A percentile compares a stretch with the other conserved stretches of the same genome.
phyloP scores from a whole-genome alignment of 2,888 invertebrate genomes.

The Arctia plantaginis region DNA sequence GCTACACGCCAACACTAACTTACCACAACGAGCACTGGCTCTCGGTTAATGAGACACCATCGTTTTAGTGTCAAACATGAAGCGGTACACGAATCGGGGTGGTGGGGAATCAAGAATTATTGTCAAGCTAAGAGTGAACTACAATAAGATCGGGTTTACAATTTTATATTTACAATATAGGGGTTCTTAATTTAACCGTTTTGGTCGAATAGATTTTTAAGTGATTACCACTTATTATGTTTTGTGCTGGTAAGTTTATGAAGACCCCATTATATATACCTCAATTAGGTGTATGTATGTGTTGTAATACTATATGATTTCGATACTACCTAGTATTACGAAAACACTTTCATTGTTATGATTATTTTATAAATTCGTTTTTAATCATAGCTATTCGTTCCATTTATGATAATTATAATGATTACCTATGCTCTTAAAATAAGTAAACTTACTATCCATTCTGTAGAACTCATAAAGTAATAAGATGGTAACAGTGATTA shows the following conservation, averaged over 20 bases:
- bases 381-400: background rate
- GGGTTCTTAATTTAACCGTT: background rate
- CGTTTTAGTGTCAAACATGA: constrained; percentile 76
- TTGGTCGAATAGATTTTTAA: background rate
- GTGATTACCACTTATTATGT: background rate
- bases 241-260: background rate
- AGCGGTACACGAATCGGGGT: constrained; percentile 58
- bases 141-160: background rate
- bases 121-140: background rate
- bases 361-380: background rate
- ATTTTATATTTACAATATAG: background rate
- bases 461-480: background rate
- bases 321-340: background rate
- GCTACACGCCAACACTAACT: constrained; percentile 74
- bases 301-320: background rate
- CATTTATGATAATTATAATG: background rate
- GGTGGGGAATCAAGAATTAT: constrained; percentile 19
- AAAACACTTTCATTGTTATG: background rate
- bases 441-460: background rate
- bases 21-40: constrained; percentile 77
- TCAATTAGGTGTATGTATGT: no score
- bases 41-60: constrained; percentile 79
- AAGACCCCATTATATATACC: background rate
- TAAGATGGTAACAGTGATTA: background rate
- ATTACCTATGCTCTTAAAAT: background rate